A percentile compares a stretch with the other conserved stretches of the same genome.
These are phyloP conservation scores for Onychomys leucogaster DNA, from an alignment of 2,797 vertebrate species.

Conservation along the genomic window DNA sequence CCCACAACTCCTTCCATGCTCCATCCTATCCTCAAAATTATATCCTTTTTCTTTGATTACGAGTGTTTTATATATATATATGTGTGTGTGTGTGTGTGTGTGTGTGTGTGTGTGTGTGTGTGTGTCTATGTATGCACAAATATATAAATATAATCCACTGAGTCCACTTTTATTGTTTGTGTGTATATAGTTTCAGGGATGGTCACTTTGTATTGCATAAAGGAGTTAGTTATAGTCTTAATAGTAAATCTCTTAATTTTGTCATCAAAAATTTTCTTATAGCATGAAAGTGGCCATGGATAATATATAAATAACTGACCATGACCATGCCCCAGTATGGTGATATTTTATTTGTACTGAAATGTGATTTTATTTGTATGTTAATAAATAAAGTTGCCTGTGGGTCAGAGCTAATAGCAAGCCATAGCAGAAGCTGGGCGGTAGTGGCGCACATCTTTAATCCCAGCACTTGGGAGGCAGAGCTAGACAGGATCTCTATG, in stretches of 20 bases:
- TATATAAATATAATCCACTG: not conserved
- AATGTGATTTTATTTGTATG: no score
- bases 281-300: not conserved
- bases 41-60: not conserved
- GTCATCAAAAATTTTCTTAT: not conserved
- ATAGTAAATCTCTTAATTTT: constrained; percentile 6
- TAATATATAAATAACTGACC: not conserved
- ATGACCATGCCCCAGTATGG: not conserved
- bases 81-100: no score
- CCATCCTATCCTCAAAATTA: not conserved
- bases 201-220: not conserved
- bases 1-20: not conserved
- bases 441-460: no score
- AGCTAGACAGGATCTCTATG: no score
- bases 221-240: not conserved
- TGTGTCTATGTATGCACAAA: not conserved
- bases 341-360: no score
- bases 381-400: no score
- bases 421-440: no score
- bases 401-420: no score
- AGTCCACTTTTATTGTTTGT: not conserved
- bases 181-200: not conserved
- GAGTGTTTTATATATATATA: not conserved
- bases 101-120: no score
- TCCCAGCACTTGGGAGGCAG: no score